Conservation (phyloP, 2,888 invertebrate species). For the Heterodera filipjevi region DNA sequence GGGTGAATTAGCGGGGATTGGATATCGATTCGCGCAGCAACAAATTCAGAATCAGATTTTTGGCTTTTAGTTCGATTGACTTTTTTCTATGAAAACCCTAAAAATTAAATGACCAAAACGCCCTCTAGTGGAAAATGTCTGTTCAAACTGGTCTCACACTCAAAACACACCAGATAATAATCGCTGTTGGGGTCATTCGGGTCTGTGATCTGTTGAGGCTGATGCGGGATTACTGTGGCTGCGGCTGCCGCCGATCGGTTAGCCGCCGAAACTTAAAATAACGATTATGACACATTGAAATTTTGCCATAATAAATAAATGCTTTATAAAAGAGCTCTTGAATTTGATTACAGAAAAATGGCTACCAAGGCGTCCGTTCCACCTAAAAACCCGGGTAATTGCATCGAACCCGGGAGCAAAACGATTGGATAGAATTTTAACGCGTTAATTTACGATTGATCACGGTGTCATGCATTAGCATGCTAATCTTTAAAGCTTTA, state of each 20-base stretch:
- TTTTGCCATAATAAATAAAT: neutral
- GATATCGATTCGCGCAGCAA: no score
- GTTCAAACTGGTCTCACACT: no score
- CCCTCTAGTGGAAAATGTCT: no score
- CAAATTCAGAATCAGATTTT: neutral
- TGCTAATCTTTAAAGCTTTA: no score
- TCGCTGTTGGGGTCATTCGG: conserved; percentile 20
- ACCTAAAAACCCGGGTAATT: no score
- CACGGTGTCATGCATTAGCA: no score
- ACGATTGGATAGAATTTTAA: no score
- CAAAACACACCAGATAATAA: conserved; percentile 17
- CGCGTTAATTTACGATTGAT: no score
- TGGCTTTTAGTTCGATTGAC: neutral
- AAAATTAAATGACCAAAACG: neutral
- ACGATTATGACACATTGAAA: neutral
- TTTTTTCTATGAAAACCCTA: neutral
- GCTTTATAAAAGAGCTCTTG: neutral
- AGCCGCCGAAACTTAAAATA: neutral
- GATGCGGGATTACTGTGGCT: conserved; percentile 1
- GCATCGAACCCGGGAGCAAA: no score
- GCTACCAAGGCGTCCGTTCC: no score
- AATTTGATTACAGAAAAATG: no score
- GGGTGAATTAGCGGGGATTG: no score
- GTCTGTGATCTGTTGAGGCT: neutral
- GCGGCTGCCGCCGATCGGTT: neutral